Base-by-base conservation (phyloP, 2,797 vertebrate species). In the Semotilus atromaculatus region DNA sequence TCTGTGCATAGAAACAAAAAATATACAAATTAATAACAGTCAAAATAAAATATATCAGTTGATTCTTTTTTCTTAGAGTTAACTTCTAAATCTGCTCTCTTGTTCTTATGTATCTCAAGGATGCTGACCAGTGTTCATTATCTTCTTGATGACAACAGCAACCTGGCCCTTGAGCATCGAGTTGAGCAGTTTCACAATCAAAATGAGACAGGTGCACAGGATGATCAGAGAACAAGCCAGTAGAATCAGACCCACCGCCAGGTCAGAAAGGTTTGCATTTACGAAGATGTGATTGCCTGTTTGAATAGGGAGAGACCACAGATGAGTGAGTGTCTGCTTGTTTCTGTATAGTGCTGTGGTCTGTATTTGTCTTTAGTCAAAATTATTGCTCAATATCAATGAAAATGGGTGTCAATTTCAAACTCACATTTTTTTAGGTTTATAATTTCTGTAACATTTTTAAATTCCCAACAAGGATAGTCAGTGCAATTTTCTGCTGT, bases 121-220 rank as follows among this genome's bases (percentile, higher is more conserved):
- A 51, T 18, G 34, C 91, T 87, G 34, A 98, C 98, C 97, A 0
- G 97, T 99, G 90, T 99, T 99, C 77, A 99, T 92, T 79, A 97
- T 94, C 91, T 96, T 99, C 90, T 97, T 99, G 93, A 99, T 99
- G 90, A 97, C 85, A 0, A 75, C 2, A 0, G 97, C 97, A 14
- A 99, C 97, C 93, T 98, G 97, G 76, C 98, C 98, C 93, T 96
- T 96, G 78, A 99, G 95, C 93, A 99, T 95, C 2, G 98, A 98
- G 93, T 97, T 97, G 82, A 99, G 95, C 38, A 99, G 88, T 88
- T 99, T 99, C 88, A 99, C 97, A 0, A 98, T 98, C 83, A 96
- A 88, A 85, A 99, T 75, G 84, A 99, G 93, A 84, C 98, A 99
- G 81, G 93, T 92, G 48, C 98, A 99, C 45, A 99, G 94, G 83